Base-by-base conservation (phyloP, 2,113 vertebrate genomes). In the Empidonax alnorum region DNA sequence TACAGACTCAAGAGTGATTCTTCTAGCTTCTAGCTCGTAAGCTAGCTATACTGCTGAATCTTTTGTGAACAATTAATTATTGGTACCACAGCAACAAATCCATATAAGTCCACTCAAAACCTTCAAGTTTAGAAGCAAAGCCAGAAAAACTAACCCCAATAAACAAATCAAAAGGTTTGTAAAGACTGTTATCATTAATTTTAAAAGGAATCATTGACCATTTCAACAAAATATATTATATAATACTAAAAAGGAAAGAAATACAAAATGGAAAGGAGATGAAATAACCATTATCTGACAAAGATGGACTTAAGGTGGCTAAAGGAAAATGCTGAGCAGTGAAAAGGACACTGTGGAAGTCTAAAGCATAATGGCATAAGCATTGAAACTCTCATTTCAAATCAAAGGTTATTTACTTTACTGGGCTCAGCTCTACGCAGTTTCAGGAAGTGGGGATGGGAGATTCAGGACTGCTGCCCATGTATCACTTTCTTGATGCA, bases 361-460 rank as follows among this genome's bases (percentile, higher is more conserved):
- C 47, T 83, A 72, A 50, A 87, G 49, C 30, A 62, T 46, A 53
- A 5, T 35, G 21, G 27, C 35, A 42, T 14, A 69, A 84, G 33
- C 44, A 66, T 10, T 37, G 17, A 35, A 92, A 89, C 52, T 27
- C 41, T 67, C 28, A 42, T 62, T 78, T 77, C 31, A 31, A 82
- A 93, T 58, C 47, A 50, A 47, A 89, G 74, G 12, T 90, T 96
- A 89, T 96, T 97, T 93, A 93, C 86, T 83, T 95, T 82, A 68
- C 31, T 55, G 77, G 76, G 49, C 68, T 84, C 87, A 95, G 84
- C 27, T 59, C 10, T 58, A 39, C 0, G 1, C 62, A 59, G 71
- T 82, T 91, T 82, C 68, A 95, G 75, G 47, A 71, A 94, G 30
- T 1, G 11, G 12, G 67, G 14, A 66, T 39, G 49, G 49, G 47